Conservation (phyloP, 2,888 invertebrate species). For the Drosophila longiperda region DNA sequence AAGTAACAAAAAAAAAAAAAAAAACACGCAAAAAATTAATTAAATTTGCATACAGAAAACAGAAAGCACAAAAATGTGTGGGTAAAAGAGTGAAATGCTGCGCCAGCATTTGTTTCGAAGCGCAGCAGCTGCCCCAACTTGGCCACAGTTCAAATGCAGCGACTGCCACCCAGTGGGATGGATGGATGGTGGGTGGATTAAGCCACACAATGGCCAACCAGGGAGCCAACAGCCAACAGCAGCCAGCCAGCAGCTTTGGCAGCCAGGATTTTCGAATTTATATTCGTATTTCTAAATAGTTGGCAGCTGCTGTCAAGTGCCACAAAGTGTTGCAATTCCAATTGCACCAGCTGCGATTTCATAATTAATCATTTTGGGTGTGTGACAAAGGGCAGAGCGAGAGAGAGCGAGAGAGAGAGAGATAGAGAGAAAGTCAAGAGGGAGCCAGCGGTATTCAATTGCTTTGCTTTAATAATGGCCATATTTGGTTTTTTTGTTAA, state of each 20-base stretch:
- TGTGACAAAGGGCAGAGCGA: background rate
- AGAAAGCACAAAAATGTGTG: slow-evolving; percentile 6
- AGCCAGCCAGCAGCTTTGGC: background rate
- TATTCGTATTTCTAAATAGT: slow-evolving; percentile 23
- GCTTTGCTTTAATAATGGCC: background rate
- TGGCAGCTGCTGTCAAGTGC: slow-evolving; percentile 36
- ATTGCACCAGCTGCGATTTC: slow-evolving; percentile 59
- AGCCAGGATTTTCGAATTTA: slow-evolving; percentile 33
- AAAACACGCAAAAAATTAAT: slow-evolving; percentile 43
- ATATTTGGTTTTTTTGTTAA: background rate
- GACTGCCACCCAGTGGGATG: background rate
- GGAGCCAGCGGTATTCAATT: background rate
- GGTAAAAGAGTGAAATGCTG: slow-evolving; percentile 34
- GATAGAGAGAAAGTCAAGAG: background rate
- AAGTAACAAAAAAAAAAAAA: slow-evolving; percentile 3
- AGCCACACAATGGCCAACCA: slow-evolving; percentile 31
- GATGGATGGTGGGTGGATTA: background rate
- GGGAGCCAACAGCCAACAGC: slow-evolving; percentile 5
- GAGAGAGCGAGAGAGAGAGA: background rate
- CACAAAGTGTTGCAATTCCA: slow-evolving; percentile 44
- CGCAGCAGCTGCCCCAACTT: slow-evolving; percentile 38
- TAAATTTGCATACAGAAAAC: slow-evolving; percentile 58
- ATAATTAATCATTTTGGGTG: slow-evolving; percentile 52
- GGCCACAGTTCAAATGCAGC: slow-evolving; percentile 41
- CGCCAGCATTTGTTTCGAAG: background rate